Conservation (phyloP, 1,140 invertebrate genomes). For the Drosophila rhopaloa region DNA sequence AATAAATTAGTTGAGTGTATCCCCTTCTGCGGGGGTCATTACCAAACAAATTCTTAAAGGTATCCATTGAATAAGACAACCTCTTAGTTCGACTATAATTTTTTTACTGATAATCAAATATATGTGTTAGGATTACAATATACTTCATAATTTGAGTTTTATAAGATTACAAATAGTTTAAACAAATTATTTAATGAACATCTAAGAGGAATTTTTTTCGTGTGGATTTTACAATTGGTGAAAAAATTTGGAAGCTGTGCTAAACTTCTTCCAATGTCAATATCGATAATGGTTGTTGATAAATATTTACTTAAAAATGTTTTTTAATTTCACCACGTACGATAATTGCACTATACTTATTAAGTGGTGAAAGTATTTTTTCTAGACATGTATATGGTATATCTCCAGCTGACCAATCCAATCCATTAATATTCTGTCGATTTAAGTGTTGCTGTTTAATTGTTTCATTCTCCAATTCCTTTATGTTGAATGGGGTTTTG, state of each 20-base stretch:
- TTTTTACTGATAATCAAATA: background rate
- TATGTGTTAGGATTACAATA: background rate
- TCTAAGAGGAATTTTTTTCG: background rate
- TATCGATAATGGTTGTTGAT: background rate
- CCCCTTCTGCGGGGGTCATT: background rate
- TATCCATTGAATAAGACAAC: background rate
- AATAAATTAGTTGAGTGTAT: background rate
- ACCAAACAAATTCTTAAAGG: background rate
- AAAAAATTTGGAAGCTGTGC: background rate
- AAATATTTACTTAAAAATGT: background rate
- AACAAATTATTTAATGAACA: slow-evolving; percentile 1
- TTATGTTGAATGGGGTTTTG: no score
- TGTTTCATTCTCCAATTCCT: no score
- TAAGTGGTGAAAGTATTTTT: slow-evolving; percentile 1
- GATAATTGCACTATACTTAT: background rate
- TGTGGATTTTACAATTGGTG: background rate
- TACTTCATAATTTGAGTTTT: background rate
- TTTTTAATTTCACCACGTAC: slow-evolving; percentile 2
- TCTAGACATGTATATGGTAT: background rate
- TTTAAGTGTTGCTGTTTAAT: background rate
- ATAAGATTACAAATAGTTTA: background rate
- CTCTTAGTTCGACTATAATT: background rate
- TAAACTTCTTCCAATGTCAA: background rate
- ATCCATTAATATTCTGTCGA: background rate
- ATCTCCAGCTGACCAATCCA: slow-evolving; percentile 2